Conservation (phyloP, 2,888 invertebrate genomes). For the Catocala nupta region DNA sequence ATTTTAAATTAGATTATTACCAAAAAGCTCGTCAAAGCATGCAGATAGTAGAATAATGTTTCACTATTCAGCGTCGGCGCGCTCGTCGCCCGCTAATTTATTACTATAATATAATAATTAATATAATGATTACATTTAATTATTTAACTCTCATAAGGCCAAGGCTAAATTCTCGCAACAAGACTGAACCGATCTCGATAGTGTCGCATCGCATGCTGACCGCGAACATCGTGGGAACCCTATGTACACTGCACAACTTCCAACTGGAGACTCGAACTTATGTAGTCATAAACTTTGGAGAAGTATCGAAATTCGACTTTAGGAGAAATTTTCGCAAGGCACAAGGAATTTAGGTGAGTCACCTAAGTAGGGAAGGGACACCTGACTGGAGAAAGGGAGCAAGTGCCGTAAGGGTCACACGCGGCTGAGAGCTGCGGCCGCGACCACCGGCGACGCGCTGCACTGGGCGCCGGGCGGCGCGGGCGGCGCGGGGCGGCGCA, state of each 20-base stretch:
- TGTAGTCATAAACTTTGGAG: constrained; percentile 58
- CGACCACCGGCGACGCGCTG: constrained; percentile 66
- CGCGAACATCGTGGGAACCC: constrained; percentile 55
- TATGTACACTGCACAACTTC: constrained; percentile 50
- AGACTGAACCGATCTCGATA: constrained; percentile 79
- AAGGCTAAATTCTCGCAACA: constrained; percentile 88
- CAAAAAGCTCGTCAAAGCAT: constrained; percentile 88
- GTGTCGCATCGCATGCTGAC: constrained; percentile 75
- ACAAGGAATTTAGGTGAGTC: constrained; percentile 79
- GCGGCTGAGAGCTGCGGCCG: constrained; percentile 49
- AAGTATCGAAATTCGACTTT: constrained; percentile 60
- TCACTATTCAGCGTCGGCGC: constrained; percentile 83
- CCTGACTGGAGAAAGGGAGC: constrained; percentile 29
- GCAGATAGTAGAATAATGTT: constrained; percentile 85
- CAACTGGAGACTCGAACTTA: constrained; percentile 51
- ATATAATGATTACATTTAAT: constrained; percentile 84
- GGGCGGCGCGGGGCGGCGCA: constrained; percentile 62
- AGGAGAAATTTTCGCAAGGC: constrained; percentile 75
- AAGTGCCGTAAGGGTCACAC: constrained; percentile 15
- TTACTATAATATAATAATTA: constrained; percentile 74
- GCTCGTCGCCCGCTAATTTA: constrained; percentile 74
- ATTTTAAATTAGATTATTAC: constrained; percentile 86
- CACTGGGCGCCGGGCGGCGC: constrained; percentile 62
- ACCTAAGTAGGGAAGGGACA: constrained; percentile 59
- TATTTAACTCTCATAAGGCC: constrained; percentile 87